Percentiles rank a stretch among this genome's conserved stretches.
phyloP scores from a whole-genome alignment of 2,113 vertebrate genomes.

The Oxyura jamaicensis region DNA sequence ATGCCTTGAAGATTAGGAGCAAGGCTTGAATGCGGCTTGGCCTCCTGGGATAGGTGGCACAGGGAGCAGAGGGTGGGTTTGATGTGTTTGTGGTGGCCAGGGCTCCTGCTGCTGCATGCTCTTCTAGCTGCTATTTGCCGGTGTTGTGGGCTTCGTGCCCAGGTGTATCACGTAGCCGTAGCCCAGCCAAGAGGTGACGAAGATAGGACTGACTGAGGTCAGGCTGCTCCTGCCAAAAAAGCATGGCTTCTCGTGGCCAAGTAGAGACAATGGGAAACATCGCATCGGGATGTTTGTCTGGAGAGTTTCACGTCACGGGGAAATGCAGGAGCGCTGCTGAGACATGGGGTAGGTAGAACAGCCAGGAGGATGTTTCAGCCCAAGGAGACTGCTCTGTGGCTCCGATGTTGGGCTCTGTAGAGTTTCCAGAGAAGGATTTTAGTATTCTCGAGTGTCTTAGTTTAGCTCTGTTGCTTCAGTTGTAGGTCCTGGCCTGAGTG shows the following conservation, averaged over 20 bases:
- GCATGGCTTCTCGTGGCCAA: background rate
- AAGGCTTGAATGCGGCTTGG: background rate
- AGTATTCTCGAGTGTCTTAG: background rate
- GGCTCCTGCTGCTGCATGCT: background rate
- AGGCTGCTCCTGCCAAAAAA: background rate
- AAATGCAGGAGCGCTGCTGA: background rate
- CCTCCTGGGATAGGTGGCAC: background rate
- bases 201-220: background rate
- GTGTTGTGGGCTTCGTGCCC: conserved; percentile 42
- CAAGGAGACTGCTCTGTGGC: background rate
- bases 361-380: background rate
- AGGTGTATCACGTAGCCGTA: conserved; percentile 28
- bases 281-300: background rate
- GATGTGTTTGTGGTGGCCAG: background rate
- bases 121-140: conserved; percentile 25
- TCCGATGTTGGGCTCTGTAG: background rate
- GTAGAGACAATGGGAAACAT: conserved; percentile 5
- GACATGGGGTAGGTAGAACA: background rate
- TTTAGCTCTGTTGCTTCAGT: background rate
- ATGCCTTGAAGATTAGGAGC: conserved; percentile 9
- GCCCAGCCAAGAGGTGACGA: conserved; percentile 43
- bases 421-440: background rate
- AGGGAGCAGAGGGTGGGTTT: background rate
- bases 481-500: background rate
- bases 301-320: background rate